These are phyloP conservation scores for Steinernema feltiae DNA, from an alignment of 1,140 invertebrate species.

Conservation along the genomic window DNA sequence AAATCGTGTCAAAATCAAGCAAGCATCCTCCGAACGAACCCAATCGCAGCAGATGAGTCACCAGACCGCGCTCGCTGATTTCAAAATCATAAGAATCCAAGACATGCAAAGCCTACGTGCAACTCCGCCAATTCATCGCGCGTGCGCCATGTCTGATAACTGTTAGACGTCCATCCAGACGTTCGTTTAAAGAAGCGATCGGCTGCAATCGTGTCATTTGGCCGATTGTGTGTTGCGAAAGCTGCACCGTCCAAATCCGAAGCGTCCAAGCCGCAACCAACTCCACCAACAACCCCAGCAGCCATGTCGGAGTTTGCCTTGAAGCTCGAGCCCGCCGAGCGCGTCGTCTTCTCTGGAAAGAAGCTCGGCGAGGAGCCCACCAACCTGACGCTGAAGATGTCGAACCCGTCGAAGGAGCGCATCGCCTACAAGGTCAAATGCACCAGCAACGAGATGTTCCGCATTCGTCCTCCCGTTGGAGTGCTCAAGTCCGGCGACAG, in stretches of 20 bases:
- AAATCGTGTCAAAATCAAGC: too few relatives aligned
- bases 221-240: neutral
- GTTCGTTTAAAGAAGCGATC: too few relatives aligned
- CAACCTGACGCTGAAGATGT: slow-evolving; percentile 31
- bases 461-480: slow-evolving; percentile 45
- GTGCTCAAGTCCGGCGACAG: slow-evolving; percentile 31
- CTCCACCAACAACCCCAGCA: neutral
- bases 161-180: too few relatives aligned
- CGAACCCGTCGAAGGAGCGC: slow-evolving; percentile 33
- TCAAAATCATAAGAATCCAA: too few relatives aligned
- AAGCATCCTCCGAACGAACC: too few relatives aligned
- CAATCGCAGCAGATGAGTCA: too few relatives aligned
- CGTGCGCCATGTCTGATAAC: too few relatives aligned
- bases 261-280: neutral
- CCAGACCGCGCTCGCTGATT: too few relatives aligned
- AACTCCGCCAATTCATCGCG: too few relatives aligned
- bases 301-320: slow-evolving; percentile 33
- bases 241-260: neutral
- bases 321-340: slow-evolving; percentile 35
- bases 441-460: slow-evolving; percentile 49
- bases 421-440: slow-evolving; percentile 44
- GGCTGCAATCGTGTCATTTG: neutral
- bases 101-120: too few relatives aligned
- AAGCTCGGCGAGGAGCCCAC: slow-evolving; percentile 38
- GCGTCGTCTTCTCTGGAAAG: slow-evolving; percentile 30